Percentiles rank a stretch among this genome's conserved stretches.
phyloP scores from a whole-genome alignment of 1,140 invertebrate genomes.

The Sycophaga agraensis region DNA sequence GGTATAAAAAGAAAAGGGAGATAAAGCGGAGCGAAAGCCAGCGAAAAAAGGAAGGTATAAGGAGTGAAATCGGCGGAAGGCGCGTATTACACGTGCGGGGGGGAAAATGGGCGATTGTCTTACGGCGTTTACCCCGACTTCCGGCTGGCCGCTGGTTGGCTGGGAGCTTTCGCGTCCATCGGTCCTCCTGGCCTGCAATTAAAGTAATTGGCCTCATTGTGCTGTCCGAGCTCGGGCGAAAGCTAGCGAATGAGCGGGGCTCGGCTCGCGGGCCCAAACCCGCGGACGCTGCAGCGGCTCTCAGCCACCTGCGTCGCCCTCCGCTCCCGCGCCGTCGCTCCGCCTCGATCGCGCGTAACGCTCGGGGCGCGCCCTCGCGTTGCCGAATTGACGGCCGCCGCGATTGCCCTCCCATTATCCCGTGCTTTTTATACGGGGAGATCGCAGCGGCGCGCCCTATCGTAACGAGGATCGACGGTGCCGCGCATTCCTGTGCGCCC shows the following conservation, averaged over 20 bases:
- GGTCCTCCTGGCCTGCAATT: slow-evolving; percentile 41
- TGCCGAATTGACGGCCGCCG: too few species aligned
- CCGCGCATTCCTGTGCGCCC: too few species aligned
- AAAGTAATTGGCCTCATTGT: slow-evolving; percentile 54
- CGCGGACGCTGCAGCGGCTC: background rate
- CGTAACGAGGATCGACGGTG: too few species aligned
- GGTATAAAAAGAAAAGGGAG: background rate
- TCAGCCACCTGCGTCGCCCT: background rate
- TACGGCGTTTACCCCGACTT: slow-evolving; percentile 47
- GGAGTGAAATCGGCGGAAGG: slow-evolving; percentile 39
- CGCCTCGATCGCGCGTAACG: background rate
- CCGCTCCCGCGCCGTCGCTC: background rate
- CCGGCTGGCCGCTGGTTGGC: slow-evolving; percentile 37
- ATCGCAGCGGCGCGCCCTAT: too few species aligned
- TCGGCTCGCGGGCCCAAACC: background rate
- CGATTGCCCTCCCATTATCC: too few species aligned
- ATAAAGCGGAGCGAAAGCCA: background rate
- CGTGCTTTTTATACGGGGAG: too few species aligned
- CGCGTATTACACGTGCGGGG: slow-evolving; percentile 33
- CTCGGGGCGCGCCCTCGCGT: background rate
- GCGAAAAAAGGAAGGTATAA: background rate
- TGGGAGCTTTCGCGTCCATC: slow-evolving; percentile 48
- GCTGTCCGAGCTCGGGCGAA: slow-evolving; percentile 47
- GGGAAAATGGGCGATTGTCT: slow-evolving; percentile 45
- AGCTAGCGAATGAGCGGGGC: slow-evolving; percentile 40